phyloP scores from a whole-genome alignment of 2,888 invertebrate species.

The Fragum sueziense region DNA sequence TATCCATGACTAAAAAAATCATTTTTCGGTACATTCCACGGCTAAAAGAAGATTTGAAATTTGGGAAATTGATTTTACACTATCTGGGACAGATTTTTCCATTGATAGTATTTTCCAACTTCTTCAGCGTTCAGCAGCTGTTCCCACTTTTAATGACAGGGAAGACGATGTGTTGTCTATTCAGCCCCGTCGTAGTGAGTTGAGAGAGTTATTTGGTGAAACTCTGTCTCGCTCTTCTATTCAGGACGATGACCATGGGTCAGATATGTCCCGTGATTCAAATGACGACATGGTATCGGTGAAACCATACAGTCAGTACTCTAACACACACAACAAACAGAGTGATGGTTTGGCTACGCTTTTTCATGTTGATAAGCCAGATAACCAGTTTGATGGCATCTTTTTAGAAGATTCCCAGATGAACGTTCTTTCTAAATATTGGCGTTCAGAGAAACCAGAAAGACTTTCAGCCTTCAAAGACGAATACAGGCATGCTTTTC shows the following conservation, averaged over 20 bases:
- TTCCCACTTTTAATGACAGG: neutral
- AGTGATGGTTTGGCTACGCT: neutral
- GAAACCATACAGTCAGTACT: conserved; percentile 2
- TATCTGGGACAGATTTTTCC: too few relatives aligned
- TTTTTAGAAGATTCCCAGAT: too few relatives aligned
- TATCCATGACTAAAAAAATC: too few relatives aligned
- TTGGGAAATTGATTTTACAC: too few relatives aligned
- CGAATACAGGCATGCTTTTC: too few relatives aligned
- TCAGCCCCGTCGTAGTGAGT: neutral
- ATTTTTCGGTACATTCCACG: too few relatives aligned
- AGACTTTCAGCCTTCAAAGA: too few relatives aligned
- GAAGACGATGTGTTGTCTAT: conserved; percentile 1
- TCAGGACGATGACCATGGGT: conserved; percentile 1
- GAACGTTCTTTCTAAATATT: too few relatives aligned
- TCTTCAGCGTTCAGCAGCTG: neutral
- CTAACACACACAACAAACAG: neutral
- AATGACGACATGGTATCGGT: neutral
- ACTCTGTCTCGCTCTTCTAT: neutral
- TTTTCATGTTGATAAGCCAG: neutral
- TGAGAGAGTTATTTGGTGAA: conserved; percentile 6
- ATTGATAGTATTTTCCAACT: neutral
- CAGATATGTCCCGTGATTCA: neutral
- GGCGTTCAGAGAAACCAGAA: too few relatives aligned
- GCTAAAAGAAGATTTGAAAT: too few relatives aligned
- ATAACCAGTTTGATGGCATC: too few relatives aligned